These are phyloP conservation scores for Nothocercus nigrocapillus DNA, from an alignment of 2,113 vertebrate genomes.

Conservation along the genomic window DNA sequence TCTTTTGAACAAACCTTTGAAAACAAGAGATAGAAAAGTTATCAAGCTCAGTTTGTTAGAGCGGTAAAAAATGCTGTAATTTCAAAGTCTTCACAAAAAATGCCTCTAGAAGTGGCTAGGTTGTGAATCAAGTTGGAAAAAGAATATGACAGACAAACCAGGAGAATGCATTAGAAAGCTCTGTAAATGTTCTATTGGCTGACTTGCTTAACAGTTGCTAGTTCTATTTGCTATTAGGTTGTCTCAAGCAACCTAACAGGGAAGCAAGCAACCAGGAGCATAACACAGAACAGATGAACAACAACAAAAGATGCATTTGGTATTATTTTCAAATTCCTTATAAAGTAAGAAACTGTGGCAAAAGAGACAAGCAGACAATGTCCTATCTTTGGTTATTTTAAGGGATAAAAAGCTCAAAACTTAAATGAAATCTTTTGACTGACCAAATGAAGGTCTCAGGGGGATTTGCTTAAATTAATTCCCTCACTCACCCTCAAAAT, in stretches of 20 bases:
- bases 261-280: neutral
- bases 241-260: neutral
- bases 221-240: neutral
- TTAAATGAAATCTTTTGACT: neutral
- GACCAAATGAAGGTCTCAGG: neutral
- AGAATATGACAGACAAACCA: neutral
- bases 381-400: neutral
- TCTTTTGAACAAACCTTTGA: conserved; percentile 86
- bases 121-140: neutral
- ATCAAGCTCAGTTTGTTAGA: neutral
- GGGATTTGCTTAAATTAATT: neutral
- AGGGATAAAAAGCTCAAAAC: neutral
- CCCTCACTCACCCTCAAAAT: neutral
- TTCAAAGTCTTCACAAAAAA: neutral
- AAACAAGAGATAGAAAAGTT: neutral
- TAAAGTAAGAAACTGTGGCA: neutral
- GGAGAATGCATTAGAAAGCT: neutral
- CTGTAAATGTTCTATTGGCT: neutral
- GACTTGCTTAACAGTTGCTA: neutral
- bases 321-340: neutral
- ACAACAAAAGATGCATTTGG: neutral
- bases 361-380: neutral
- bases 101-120: neutral
- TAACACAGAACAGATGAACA: neutral
- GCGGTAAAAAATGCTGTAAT: neutral